A percentile compares a stretch with the other conserved stretches of the same genome.
Evolutionary conservation across 2,888 invertebrate species (phyloP).

Genomic region (Neelides folsomi): DNA sequence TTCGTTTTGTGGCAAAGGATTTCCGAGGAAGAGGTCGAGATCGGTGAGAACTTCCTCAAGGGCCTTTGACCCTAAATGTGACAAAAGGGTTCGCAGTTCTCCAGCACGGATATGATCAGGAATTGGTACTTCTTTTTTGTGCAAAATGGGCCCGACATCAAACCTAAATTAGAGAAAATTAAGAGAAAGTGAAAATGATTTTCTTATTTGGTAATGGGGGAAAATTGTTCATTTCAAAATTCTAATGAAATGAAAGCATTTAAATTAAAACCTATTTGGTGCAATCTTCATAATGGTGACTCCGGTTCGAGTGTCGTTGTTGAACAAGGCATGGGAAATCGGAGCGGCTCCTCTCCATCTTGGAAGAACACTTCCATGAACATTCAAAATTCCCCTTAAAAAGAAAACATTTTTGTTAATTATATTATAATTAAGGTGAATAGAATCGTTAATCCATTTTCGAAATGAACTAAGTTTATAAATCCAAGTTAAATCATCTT

Average conservation of each 20-base stretch:
- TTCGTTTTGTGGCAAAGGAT: conserved; percentile 16
- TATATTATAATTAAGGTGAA: background rate
- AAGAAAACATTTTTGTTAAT: conserved; percentile 4
- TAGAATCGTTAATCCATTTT: no score
- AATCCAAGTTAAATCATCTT: no score
- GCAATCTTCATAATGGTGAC: conserved; percentile 76
- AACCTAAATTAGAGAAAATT: conserved; percentile 16
- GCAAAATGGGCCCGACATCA: conserved; percentile 26
- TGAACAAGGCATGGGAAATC: conserved; percentile 67
- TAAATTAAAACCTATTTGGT: conserved; percentile 46
- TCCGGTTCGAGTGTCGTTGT: conserved; percentile 68
- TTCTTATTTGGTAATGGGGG: background rate
- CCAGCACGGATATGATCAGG: conserved; percentile 23
- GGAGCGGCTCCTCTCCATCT: conserved; percentile 90
- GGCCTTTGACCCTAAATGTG: conserved; percentile 14
- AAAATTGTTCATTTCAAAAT: background rate
- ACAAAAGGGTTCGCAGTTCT: conserved; percentile 14
- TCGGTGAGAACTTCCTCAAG: conserved; percentile 16
- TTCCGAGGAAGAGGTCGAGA: conserved; percentile 7
- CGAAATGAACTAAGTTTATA: no score
- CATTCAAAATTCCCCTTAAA: conserved; percentile 74
- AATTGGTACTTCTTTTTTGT: conserved; percentile 12
- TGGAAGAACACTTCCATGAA: conserved; percentile 83
- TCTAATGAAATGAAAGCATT: background rate
- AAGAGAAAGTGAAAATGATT: background rate